A percentile compares a stretch with the other conserved stretches of the same genome.
Evolutionary conservation across 2,888 invertebrate genomes (phyloP).

Genomic region (Stenotaenia linearis): DNA sequence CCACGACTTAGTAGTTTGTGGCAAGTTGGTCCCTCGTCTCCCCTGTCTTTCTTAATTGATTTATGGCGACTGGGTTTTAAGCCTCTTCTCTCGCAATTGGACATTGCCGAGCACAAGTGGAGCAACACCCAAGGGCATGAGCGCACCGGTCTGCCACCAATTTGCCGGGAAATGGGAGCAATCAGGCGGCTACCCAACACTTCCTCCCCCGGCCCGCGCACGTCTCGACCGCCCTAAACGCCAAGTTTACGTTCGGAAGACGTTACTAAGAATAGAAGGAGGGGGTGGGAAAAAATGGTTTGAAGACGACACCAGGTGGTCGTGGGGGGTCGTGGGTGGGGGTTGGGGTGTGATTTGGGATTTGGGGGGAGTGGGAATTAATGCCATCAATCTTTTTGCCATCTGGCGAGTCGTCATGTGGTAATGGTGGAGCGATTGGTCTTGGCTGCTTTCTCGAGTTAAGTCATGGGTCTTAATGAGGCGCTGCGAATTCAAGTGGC

Average conservation of each 20-base stretch:
- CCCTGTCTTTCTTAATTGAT: conserved; percentile 11
- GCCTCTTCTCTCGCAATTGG: conserved; percentile 10
- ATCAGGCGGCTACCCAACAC: conserved; percentile 15
- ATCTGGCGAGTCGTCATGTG: conserved; percentile 11
- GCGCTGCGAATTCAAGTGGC: conserved; percentile 19
- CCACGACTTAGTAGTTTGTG: conserved; percentile 11
- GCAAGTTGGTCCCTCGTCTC: conserved; percentile 8
- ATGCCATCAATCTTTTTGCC: conserved; percentile 15
- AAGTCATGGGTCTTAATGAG: conserved; percentile 11
- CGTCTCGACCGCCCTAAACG: background rate
- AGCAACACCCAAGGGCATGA: conserved; percentile 2
- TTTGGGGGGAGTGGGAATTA: background rate
- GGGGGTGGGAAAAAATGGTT: background rate
- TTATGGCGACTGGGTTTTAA: conserved; percentile 5
- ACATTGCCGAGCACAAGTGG: conserved; percentile 13
- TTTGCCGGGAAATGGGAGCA: conserved; percentile 6
- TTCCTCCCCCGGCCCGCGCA: background rate
- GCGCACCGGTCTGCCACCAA: background rate
- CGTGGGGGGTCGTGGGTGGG: background rate
- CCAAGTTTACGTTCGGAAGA: background rate
- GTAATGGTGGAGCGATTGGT: conserved; percentile 7
- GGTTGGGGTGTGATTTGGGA: background rate
- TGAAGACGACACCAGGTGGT: background rate
- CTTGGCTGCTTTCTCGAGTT: conserved; percentile 1
- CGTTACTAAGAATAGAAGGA: background rate